Percentiles rank a stretch among this genome's conserved stretches.
Evolutionary conservation across 2,797 vertebrate species (phyloP).

Genomic region (Ispidina lecontei): DNA sequence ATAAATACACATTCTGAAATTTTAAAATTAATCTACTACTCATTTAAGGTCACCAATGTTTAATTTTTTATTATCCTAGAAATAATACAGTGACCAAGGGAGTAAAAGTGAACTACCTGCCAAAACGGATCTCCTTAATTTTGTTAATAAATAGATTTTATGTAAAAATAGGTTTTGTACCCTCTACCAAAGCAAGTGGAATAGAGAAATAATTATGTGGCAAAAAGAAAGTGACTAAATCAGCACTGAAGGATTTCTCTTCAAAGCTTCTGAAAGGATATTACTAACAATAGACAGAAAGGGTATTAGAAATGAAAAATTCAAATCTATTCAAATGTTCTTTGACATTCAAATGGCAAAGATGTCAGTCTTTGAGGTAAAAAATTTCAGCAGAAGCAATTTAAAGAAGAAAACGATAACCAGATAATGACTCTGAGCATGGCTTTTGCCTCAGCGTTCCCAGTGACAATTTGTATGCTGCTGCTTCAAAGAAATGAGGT

Average conservation of each 20-base stretch:
- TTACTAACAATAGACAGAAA: constrained; percentile 30
- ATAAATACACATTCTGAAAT: neutral
- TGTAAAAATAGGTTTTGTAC: neutral
- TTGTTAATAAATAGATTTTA: neutral
- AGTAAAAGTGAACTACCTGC: neutral
- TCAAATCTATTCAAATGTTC: constrained; percentile 41
- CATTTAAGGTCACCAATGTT: neutral
- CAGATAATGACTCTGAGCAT: neutral
- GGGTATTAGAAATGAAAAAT: constrained; percentile 48
- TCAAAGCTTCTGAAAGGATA: constrained; percentile 1
- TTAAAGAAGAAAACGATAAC: constrained; percentile 5
- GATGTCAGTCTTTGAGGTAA: constrained; percentile 26
- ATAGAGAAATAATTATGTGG: constrained; percentile 19
- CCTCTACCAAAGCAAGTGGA: neutral
- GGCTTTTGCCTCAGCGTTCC: constrained; percentile 14
- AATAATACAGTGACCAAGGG: neutral
- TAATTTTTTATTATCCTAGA: neutral
- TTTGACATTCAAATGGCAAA: constrained; percentile 51
- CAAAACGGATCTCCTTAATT: neutral
- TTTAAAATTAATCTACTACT: neutral
- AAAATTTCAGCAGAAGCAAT: constrained; percentile 21
- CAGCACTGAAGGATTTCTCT: constrained; percentile 35
- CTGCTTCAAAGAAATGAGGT: constrained; percentile 3
- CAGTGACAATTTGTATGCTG: neutral
- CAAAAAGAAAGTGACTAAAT: constrained; percentile 37